A percentile compares a stretch with the other conserved stretches of the same genome.
Conservation (phyloP, 2,113 vertebrate species). For the Cololabis saira region DNA sequence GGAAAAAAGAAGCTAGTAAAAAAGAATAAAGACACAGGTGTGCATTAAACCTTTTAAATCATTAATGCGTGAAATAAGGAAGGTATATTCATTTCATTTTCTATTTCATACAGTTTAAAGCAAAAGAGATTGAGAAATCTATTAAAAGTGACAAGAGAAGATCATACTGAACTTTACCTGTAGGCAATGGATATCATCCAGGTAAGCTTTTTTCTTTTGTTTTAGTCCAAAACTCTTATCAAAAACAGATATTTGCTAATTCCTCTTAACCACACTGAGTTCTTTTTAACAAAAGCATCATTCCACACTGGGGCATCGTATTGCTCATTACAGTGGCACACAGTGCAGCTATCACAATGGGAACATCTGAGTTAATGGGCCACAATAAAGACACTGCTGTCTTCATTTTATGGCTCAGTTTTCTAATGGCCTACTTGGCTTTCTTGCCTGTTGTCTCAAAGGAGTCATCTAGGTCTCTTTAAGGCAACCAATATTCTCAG, state of each 20-base stretch:
- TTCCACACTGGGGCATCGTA: constrained; percentile 56
- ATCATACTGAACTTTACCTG: constrained; percentile 10
- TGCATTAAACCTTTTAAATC: neutral
- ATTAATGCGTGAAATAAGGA: constrained; percentile 4
- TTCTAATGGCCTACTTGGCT: constrained; percentile 82
- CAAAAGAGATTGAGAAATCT: neutral
- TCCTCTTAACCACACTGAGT: constrained; percentile 53
- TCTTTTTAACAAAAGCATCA: constrained; percentile 60
- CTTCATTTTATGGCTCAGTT: constrained; percentile 79
- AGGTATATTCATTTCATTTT: neutral
- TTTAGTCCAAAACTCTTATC: constrained; percentile 12
- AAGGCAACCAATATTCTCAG: constrained; percentile 72
- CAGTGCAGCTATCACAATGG: constrained; percentile 68
- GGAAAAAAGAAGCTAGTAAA: neutral
- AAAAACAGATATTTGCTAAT: constrained; percentile 47
- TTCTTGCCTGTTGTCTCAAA: constrained; percentile 69
- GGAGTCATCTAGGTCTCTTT: constrained; percentile 74
- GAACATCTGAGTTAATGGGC: constrained; percentile 78
- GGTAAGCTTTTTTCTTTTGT: constrained; percentile 1
- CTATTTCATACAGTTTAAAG: neutral
- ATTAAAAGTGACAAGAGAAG: constrained; percentile 9
- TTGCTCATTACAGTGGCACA: constrained; percentile 75
- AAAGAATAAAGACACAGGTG: neutral
- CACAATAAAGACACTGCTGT: constrained; percentile 80
- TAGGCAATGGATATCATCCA: constrained; percentile 1